phyloP scores from a whole-genome alignment of 2,888 invertebrate genomes.

The Troides oblongomaculatus region DNA sequence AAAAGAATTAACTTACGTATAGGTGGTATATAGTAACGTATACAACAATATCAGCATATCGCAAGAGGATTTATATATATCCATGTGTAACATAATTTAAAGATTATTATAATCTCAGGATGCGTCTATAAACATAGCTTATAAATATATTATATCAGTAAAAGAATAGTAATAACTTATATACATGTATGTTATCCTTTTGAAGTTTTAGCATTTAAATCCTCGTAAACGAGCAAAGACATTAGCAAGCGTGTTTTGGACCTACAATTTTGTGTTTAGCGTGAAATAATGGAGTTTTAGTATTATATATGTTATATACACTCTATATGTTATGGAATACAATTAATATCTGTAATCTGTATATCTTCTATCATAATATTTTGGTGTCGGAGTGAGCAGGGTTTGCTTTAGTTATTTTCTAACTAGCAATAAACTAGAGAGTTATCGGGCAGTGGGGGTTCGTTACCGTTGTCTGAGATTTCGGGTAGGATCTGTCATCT shows the following conservation, averaged over 20 bases:
- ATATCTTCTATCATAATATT: background rate
- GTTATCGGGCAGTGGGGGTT: no score
- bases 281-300: background rate
- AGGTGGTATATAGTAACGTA: no score
- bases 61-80: no score
- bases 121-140: no score
- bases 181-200: slow-evolving; percentile 1
- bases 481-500: no score
- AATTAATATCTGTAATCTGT: background rate
- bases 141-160: background rate
- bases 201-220: slow-evolving; percentile 6
- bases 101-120: no score
- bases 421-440: no score
- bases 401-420: no score
- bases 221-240: slow-evolving; percentile 14
- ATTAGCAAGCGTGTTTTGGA: slow-evolving; percentile 7
- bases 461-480: no score
- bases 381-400: no score
- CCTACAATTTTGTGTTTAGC: background rate
- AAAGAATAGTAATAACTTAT: background rate
- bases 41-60: no score
- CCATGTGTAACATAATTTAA: no score
- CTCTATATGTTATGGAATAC: background rate
- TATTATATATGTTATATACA: background rate
- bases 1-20: background rate